These are phyloP conservation scores for Chloebia gouldiae DNA, from an alignment of 2,113 vertebrate genomes.

Conservation along the genomic window DNA sequence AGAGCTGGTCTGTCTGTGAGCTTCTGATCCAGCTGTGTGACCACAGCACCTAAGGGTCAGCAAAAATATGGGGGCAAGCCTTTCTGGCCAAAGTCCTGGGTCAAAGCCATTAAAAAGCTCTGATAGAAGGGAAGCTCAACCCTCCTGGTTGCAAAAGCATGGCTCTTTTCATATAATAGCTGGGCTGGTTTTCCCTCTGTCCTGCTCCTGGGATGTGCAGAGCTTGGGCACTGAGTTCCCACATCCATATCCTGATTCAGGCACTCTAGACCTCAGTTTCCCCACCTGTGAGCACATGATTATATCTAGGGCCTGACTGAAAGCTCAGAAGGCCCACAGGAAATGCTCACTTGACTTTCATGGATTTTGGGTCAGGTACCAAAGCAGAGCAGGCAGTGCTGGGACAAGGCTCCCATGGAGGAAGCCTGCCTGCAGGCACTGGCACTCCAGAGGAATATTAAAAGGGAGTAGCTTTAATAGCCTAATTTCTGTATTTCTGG, in stretches of 20 bases:
- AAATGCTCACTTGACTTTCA: neutral
- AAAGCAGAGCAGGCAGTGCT: neutral
- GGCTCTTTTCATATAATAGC: neutral
- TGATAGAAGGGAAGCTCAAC: neutral
- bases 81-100: neutral
- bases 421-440: neutral
- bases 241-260: neutral
- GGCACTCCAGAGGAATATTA: neutral
- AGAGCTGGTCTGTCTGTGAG: neutral
- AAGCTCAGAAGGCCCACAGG: neutral
- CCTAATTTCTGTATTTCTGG: neutral
- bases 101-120: neutral
- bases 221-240: neutral
- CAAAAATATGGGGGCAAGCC: neutral
- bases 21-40: accelerated
- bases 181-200: neutral
- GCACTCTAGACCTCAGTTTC: neutral
- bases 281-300: neutral
- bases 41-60: neutral
- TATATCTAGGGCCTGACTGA: neutral
- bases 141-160: accelerated
- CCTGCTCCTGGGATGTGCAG: neutral
- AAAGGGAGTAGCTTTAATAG: neutral
- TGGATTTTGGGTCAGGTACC: accelerated
- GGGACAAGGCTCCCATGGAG: neutral